Evolutionary conservation across 1,140 invertebrate species (phyloP).

Genomic region (Asbolus verrucosus): DNA sequence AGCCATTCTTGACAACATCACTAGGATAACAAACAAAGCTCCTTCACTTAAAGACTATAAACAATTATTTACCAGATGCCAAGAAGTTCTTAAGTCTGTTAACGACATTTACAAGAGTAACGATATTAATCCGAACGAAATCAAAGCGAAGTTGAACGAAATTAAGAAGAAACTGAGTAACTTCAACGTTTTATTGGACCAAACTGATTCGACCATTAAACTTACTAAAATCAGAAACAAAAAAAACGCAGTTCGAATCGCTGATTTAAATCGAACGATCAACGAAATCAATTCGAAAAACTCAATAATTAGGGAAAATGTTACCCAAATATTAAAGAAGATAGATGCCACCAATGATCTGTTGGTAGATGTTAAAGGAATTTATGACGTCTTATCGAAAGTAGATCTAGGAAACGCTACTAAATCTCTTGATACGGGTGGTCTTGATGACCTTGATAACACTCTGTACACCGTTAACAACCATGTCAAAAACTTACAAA

Average conservation of each 20-base stretch:
- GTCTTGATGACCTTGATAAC: neutral
- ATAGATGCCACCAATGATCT: slow-evolving; percentile 27
- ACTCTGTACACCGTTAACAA: neutral
- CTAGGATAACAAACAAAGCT: slow-evolving; percentile 48
- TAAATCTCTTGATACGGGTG: slow-evolving; percentile 1
- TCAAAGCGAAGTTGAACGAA: slow-evolving; percentile 43
- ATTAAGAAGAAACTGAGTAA: slow-evolving; percentile 55
- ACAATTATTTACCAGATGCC: too few relatives aligned
- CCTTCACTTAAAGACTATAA: too few relatives aligned
- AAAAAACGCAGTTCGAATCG: slow-evolving; percentile 46
- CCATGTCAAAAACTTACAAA: slow-evolving; percentile 44
- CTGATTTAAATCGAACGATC: slow-evolving; percentile 44
- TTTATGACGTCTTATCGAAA: neutral
- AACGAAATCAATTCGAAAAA: slow-evolving; percentile 34
- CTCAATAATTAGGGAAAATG: slow-evolving; percentile 41
- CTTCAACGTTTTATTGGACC: slow-evolving; percentile 7
- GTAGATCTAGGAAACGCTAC: slow-evolving; percentile 1
- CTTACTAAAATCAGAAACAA: slow-evolving; percentile 49
- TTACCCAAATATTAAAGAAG: slow-evolving; percentile 41
- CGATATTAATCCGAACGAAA: slow-evolving; percentile 39
- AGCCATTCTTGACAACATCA: slow-evolving; percentile 54
- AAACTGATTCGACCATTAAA: slow-evolving; percentile 15
- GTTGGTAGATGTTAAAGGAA: slow-evolving; percentile 4
- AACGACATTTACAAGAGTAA: slow-evolving; percentile 45
- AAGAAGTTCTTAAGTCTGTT: slow-evolving; percentile 46